These are phyloP conservation scores for Eueides isabella DNA, from an alignment of 1,140 invertebrate genomes.

Conservation along the genomic window DNA sequence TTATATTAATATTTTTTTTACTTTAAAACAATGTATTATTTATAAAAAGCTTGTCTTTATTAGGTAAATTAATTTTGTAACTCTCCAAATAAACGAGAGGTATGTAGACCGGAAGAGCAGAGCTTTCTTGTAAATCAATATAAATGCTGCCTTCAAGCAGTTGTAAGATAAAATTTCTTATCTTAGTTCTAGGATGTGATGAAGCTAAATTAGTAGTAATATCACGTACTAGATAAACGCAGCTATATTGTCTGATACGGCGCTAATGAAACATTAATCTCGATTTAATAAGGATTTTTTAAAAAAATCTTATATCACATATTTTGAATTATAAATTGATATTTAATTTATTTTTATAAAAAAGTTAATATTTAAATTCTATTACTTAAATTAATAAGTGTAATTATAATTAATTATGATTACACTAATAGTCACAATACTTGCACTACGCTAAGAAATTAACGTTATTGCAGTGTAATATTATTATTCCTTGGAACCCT, in stretches of 20 bases:
- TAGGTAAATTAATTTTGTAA: neutral
- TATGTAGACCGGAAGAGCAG: neutral
- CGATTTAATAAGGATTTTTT: neutral
- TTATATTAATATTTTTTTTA: too few relatives aligned
- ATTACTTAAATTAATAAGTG: too few relatives aligned
- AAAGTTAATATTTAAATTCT: neutral
- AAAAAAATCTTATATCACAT: neutral
- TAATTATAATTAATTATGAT: too few relatives aligned
- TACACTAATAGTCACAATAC: too few relatives aligned
- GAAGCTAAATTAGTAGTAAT: constrained; percentile 42
- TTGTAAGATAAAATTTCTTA: constrained; percentile 39
- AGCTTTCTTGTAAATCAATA: constrained; percentile 34
- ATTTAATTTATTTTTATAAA: neutral
- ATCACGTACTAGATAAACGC: constrained; percentile 49
- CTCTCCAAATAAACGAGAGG: neutral
- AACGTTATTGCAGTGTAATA: too few relatives aligned
- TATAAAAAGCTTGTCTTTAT: neutral
- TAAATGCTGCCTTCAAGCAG: constrained; percentile 29
- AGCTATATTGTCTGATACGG: constrained; percentile 35
- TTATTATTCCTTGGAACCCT: too few relatives aligned
- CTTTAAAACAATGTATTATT: neutral
- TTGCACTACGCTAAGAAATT: too few relatives aligned
- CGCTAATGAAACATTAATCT: constrained; percentile 46
- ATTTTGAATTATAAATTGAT: neutral
- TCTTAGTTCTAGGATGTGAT: constrained; percentile 37